Evolutionary conservation across 2,797 vertebrate genomes (phyloP).

Genomic region (Spea hammondii): DNA sequence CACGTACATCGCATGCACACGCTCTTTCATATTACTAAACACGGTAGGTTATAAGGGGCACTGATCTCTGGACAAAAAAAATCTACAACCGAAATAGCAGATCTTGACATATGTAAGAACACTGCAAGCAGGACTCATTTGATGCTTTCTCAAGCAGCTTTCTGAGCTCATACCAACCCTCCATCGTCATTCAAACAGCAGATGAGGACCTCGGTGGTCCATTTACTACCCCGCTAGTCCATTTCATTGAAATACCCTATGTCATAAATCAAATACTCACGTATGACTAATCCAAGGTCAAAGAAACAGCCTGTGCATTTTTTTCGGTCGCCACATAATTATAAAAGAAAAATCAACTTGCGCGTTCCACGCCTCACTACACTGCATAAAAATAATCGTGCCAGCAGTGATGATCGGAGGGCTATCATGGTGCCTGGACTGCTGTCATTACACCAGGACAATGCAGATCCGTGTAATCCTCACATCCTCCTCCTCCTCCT

Average conservation of each 20-base stretch:
- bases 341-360: not conserved
- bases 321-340: not conserved
- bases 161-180: not conserved
- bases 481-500: not conserved
- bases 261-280: not conserved
- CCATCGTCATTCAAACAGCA: conserved; percentile 3
- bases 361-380: not conserved
- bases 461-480: conserved; percentile 5
- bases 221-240: not conserved
- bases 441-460: not conserved
- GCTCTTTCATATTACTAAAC: not conserved
- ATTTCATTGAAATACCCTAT: not conserved
- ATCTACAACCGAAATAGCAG: not conserved
- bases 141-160: not conserved
- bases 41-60: not conserved
- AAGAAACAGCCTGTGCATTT: not conserved
- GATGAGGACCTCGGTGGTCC: not conserved
- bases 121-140: not conserved
- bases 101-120: not conserved
- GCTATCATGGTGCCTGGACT: not conserved
- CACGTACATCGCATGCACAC: not conserved
- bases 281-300: conserved; percentile 31
- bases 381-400: not conserved
- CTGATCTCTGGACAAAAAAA: not conserved
- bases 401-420: not conserved